phyloP scores from a whole-genome alignment of 2,797 vertebrate species.

The Molossus alvarezi region DNA sequence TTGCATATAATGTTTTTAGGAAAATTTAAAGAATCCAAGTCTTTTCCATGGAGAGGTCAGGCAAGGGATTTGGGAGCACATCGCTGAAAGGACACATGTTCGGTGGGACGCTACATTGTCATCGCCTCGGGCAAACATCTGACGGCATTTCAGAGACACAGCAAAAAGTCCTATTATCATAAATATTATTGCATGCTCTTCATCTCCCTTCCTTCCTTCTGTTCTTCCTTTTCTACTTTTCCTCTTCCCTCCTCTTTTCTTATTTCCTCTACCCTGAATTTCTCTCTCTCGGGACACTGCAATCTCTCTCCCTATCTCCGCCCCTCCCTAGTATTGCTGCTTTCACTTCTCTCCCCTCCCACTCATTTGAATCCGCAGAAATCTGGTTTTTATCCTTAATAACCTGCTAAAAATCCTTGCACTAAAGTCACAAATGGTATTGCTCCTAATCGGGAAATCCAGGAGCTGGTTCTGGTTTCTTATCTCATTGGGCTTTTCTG shows the following conservation, averaged over 20 bases:
- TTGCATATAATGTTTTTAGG: background rate
- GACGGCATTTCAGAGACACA: conserved; percentile 27
- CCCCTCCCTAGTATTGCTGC: background rate
- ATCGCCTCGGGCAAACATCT: background rate
- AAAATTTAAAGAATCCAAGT: conserved; percentile 30
- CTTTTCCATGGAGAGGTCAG: background rate
- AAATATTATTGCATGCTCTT: background rate
- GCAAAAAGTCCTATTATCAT: background rate
- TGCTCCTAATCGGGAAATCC: background rate
- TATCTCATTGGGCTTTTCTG: background rate
- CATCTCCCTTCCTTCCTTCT: background rate
- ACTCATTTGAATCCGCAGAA: background rate
- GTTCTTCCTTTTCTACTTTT: background rate
- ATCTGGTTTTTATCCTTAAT: background rate
- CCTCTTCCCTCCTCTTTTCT: background rate
- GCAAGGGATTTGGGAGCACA: background rate
- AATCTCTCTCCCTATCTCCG: background rate
- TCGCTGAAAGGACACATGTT: background rate
- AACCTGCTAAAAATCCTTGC: background rate
- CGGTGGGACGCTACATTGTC: background rate
- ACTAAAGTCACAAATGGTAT: background rate
- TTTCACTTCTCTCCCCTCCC: background rate
- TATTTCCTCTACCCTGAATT: background rate
- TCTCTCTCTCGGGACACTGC: background rate
- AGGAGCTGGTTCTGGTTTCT: background rate